Evolutionary conservation across 2,797 vertebrate genomes (phyloP), one percentile per base, ranked within the genome.

Genomic region (Aphelocoma californica): DNA sequence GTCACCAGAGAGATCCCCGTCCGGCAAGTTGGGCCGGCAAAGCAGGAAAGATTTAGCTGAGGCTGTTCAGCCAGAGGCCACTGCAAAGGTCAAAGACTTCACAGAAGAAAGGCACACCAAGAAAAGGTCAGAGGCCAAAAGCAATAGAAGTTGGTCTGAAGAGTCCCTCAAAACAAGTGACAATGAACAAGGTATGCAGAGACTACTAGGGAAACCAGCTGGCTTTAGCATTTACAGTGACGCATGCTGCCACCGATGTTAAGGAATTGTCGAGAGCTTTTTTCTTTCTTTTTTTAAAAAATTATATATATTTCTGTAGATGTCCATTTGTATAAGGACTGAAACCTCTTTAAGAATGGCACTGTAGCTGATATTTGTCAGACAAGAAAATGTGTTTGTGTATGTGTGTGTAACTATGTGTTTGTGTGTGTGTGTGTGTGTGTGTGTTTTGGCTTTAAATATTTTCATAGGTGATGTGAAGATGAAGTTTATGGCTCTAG

Each of bases 121-220:
- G 86, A 99, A 99, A 98, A 98, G 98, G 97, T 97, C 98, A 85
- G 99, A 99, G 97, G 96, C 97, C 97, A 98, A 98, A 98, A 98
- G 98, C 98, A 98, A 98, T 98, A 98, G 98, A 97, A 98, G 98
- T 98, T 98, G 98, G 98, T 98, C 98, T 85, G 98, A 99, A 97
- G 98, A 99, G 97, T 98, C 98, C 97, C 98, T 99, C 97, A 98
- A 97, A 97, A 97, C 97, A 95, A 97, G 97, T 92, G 98, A 98
- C 86, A 97, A 97, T 75, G 98, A 98, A 45, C 98, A 98, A 98
- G 99, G 99, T 99, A 98, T n/a, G 86, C 86, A 90, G 93, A 94
- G 95, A 96, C 92, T 91, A 69, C 95, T 93, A 96, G 96, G 96
- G 97, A 93, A 96, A 96, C 86, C 95, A 96, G 90, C 34, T 17